Base-by-base conservation (phyloP, 1,140 invertebrate species). In the Copidosoma floridanum region DNA sequence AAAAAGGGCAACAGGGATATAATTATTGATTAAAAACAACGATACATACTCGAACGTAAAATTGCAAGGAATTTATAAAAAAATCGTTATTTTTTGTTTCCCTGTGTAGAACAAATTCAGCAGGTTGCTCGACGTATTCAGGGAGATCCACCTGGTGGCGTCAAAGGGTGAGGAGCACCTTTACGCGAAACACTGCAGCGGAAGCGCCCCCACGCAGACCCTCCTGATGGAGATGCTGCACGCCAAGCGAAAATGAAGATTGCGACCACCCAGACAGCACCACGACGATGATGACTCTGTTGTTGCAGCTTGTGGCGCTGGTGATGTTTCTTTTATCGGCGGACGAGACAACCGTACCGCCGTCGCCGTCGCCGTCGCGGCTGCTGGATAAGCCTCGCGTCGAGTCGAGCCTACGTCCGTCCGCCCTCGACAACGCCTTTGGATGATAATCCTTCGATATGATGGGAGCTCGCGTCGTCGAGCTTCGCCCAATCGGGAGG, bases 181-280 rank as follows among this genome's bases (percentile, higher is more conserved):
- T 27, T 97, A 98, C 78, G 89, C 89, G 75, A 95, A 95, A 77
- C 94, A 97, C 74, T 93, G 90, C 73, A 90, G 85, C 58, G 90
- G 90, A 14, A 90, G 92, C 71, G 93, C 95, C 52, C 94, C 94
- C 21, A 95, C 94, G 48, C 94, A 97, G 78, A 98, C 95, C 1
- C 84, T 98, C 44, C 89, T 98, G 50, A 97, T 98, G 93, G 96
- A 98, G 82, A 98, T 98, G 95, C 84, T 98, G 55, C 95, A 97
- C 75, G 94, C 95, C 41, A 97, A 97, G 80, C 87, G 94, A 77
- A 96, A 95, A 89, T 91, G 84, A 88, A 83, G 73, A n/a, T n/a
- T n/a, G 29, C 29, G 29, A 68, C 59, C 3, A 29, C 27, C 16
- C 24, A 41, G 40, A 43, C 10, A n/a, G 37, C 46, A 38, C 21